phyloP scores from a whole-genome alignment of 1,140 invertebrate species.

The Linepithema humile region DNA sequence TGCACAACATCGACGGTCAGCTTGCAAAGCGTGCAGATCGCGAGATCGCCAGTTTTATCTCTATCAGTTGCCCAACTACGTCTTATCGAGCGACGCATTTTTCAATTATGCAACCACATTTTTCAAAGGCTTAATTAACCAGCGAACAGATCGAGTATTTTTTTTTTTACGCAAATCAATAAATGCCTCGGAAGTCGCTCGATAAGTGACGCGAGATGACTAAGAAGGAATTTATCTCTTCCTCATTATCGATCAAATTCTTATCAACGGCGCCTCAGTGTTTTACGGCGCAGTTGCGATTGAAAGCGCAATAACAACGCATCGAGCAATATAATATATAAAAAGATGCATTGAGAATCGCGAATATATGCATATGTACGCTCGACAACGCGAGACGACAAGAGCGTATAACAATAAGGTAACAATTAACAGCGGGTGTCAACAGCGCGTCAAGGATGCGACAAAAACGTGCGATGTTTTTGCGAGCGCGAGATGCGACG shows the following conservation, averaged over 20 bases:
- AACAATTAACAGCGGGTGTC: conserved; percentile 6
- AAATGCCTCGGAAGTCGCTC: neutral
- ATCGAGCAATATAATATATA: neutral
- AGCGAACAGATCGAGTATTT: neutral
- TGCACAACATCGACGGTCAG: neutral
- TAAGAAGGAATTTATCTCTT: neutral
- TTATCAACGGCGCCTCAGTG: neutral
- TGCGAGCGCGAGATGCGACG: too few species aligned
- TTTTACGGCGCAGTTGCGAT: neutral
- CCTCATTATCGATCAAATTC: neutral
- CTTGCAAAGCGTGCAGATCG: neutral
- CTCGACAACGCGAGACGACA: neutral
- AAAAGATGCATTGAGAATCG: neutral
- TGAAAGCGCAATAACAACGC: neutral
- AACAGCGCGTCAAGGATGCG: conserved; percentile 12
- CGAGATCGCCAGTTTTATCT: neutral
- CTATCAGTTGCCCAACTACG: neutral
- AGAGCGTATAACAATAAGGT: conserved; percentile 18
- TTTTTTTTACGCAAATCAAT: neutral
- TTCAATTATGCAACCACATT: conserved; percentile 34
- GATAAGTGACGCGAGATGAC: neutral
- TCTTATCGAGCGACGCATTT: neutral
- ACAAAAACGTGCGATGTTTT: neutral
- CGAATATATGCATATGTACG: neutral
- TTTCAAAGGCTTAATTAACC: conserved; percentile 13